Percentiles rank a stretch among this genome's conserved stretches.
phyloP scores from a whole-genome alignment of 2,797 vertebrate genomes.

The Chiloscyllium punctatum region DNA sequence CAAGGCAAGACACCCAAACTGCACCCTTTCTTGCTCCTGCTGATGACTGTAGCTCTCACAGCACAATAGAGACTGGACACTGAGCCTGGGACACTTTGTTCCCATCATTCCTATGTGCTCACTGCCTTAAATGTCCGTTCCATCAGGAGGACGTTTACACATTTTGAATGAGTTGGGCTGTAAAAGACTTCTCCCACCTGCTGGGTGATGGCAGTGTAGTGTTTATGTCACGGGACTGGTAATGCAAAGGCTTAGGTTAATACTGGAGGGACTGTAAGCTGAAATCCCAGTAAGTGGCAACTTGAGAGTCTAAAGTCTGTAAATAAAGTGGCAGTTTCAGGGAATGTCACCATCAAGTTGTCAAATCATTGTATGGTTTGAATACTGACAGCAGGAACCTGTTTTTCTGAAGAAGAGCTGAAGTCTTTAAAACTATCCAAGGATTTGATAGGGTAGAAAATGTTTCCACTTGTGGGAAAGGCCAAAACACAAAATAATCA shows the following conservation, averaged over 20 bases:
- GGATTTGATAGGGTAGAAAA: not conserved
- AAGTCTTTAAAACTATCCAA: not conserved
- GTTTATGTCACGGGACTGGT: not conserved
- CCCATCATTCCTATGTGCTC: not conserved
- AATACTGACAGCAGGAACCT: not conserved
- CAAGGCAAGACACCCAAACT: not conserved
- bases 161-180: not conserved
- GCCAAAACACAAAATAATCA: not conserved
- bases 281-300: no score
- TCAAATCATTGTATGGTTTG: not conserved
- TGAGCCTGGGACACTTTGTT: no score
- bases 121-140: not conserved
- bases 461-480: not conserved
- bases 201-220: not conserved
- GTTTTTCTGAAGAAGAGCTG: not conserved
- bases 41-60: not conserved
- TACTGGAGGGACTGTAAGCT: no score
- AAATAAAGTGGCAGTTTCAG: no score
- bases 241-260: no score
- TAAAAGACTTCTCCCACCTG: not conserved
- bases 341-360: no score
- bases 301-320: no score
- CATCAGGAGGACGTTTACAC: not conserved
- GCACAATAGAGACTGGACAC: no score
- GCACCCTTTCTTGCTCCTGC: no score